Percentiles rank a stretch among this genome's conserved stretches.
Evolutionary conservation across 2,797 vertebrate genomes (phyloP).

Genomic region (Miichthys miiuy): DNA sequence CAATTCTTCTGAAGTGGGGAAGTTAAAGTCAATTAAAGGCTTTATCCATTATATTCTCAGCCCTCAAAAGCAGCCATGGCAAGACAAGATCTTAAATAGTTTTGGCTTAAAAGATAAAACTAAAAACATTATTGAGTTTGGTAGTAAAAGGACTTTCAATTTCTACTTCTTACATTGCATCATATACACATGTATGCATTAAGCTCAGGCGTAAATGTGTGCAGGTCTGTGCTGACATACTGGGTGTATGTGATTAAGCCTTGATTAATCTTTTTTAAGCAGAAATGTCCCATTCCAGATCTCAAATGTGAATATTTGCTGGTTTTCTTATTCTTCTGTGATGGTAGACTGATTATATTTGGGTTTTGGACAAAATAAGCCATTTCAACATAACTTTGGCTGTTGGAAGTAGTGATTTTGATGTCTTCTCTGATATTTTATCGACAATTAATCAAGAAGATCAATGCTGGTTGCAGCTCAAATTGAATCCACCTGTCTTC

Average conservation of each 20-base stretch:
- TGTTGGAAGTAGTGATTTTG: constrained; percentile 2
- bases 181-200: not conserved
- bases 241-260: too few species aligned
- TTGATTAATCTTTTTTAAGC: too few species aligned
- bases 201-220: not conserved
- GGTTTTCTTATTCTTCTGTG: too few species aligned
- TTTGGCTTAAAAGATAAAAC: constrained; percentile 25
- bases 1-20: constrained; percentile 10
- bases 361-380: not conserved
- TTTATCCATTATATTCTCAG: constrained; percentile 1
- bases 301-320: too few species aligned
- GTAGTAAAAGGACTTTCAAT: not conserved
- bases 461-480: not conserved
- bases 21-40: constrained; percentile 11
- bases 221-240: not conserved
- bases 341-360: not conserved
- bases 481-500: not conserved
- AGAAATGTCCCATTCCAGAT: too few species aligned
- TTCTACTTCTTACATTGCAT: constrained; percentile 8
- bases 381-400: not conserved
- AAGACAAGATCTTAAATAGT: constrained; percentile 18
- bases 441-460: not conserved
- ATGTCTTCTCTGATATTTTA: not conserved
- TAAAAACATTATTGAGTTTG: not conserved
- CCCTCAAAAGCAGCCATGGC: constrained; percentile 3